Evolutionary conservation across 53 echinoderm and acorn worm species (phyloP), one percentile per base, ranked within the genome.

Genomic region (Patiria pectinifera): DNA sequence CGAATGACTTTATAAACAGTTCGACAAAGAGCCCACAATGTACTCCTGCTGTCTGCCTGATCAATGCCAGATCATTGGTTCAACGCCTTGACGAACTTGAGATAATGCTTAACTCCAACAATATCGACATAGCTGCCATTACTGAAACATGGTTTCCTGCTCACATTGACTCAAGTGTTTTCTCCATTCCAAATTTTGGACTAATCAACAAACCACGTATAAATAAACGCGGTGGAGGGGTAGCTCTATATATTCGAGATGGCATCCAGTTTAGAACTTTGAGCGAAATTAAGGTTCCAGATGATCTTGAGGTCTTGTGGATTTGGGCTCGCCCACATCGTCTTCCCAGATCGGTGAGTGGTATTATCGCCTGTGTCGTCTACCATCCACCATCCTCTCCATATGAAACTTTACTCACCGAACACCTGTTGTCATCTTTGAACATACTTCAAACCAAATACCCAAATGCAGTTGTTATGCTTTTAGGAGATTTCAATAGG

Each of bases 401-500:
- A 45, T 21, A 85, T 77, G 76, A 58, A 11, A 71, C 53, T 9
- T 44, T 86, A 23, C 62, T 94, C n/a, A 75, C 91, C 13, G 86
- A 92, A 86, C 86, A 94, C 75, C 62, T 94, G 5, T 46, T 62
- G 45, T 10, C 14, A 4, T 15, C 92, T 18, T 13, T 94, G 11
- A 92, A 94, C 53, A 24, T 35, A 15, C 81, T 94, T n/a, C 92
- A 89, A 49, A 62, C 92, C 0, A 71, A 71, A 61, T 62, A 92
- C 76, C 92, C 80, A 4, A 63, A 78, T 59, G 85, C 79, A 3
- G 92, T 88, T 15, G 49, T 89, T 69, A 63, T 89, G 12, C 62
- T 94, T 23, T 46, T 87, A 4, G 92, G 94, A 8, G 91, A 94
- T 45, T 35, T 94, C 3, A 94, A 92, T 19, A 35, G n/a, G 18